phyloP scores from a whole-genome alignment of 35 echinoderm and acorn worm genomes.

The Heliocidaris tuberculata region DNA sequence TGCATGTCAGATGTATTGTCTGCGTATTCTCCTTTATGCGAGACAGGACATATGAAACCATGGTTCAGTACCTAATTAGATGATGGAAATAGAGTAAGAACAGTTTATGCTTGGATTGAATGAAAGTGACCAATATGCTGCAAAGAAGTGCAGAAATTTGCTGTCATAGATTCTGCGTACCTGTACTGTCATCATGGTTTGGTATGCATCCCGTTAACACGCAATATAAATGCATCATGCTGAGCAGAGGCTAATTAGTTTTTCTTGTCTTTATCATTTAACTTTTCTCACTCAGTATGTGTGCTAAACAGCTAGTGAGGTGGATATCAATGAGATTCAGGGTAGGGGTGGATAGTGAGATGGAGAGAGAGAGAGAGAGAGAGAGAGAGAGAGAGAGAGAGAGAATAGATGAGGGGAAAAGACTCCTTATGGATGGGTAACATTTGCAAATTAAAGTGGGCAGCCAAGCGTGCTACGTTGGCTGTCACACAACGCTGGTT shows the following conservation, averaged over 20 bases:
- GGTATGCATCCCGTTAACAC: not conserved
- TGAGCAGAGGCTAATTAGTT: not conserved
- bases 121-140: not conserved
- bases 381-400: not conserved
- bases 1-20: not conserved
- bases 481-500: slow-evolving; percentile 33
- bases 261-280: not conserved
- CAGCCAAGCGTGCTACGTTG: not conserved
- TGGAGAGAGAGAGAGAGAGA: not conserved
- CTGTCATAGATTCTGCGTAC: not conserved
- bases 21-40: not conserved
- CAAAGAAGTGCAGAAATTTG: not conserved
- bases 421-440: slow-evolving; percentile 13
- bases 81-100: not conserved
- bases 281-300: not conserved
- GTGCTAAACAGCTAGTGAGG: not conserved
- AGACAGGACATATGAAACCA: not conserved
- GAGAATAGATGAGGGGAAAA: not conserved
- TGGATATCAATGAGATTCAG: not conserved
- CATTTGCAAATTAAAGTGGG: slow-evolving; percentile 48
- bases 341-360: not conserved
- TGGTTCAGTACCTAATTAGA: not conserved
- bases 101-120: not conserved
- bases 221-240: not conserved
- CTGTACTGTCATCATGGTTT: not conserved